Conservation (phyloP, 2,113 vertebrate genomes). For the Microtus oregoni region DNA sequence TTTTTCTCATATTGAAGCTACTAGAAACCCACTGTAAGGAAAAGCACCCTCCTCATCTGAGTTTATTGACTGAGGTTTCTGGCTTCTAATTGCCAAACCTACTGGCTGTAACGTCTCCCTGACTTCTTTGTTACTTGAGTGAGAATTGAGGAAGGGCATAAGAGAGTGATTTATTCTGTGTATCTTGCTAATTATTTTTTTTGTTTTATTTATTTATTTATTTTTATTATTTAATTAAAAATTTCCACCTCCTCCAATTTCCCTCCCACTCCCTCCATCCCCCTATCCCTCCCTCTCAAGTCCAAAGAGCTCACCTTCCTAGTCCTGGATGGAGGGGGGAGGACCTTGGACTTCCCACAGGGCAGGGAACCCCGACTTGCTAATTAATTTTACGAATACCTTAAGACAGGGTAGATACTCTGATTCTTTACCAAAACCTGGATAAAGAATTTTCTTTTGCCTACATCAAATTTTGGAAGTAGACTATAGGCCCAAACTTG, state of each 20-base stretch:
- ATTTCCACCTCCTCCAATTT: too few relatives aligned
- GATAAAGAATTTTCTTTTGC: constrained; percentile 18
- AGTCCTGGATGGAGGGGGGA: too few relatives aligned
- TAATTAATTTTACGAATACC: too few relatives aligned
- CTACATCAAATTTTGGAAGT: constrained; percentile 17
- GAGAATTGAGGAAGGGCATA: background rate
- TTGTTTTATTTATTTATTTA: too few relatives aligned
- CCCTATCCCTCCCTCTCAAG: too few relatives aligned
- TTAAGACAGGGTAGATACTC: background rate
- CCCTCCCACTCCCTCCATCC: too few relatives aligned
- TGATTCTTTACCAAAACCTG: background rate
- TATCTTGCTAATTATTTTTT: too few relatives aligned
- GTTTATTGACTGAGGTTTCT: background rate
- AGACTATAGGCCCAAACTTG: background rate
- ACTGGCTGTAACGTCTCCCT: background rate
- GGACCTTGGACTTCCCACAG: too few relatives aligned
- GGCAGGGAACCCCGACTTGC: too few relatives aligned
- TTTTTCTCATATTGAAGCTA: background rate
- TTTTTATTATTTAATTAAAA: too few relatives aligned
- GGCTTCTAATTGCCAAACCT: constrained; percentile 20
- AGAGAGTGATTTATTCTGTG: background rate
- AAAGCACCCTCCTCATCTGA: background rate
- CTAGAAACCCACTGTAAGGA: background rate
- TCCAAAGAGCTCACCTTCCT: too few relatives aligned
- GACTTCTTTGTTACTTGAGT: background rate